Base-by-base conservation (phyloP, 1,140 invertebrate species). In the Plectrocnemia conspersa region DNA sequence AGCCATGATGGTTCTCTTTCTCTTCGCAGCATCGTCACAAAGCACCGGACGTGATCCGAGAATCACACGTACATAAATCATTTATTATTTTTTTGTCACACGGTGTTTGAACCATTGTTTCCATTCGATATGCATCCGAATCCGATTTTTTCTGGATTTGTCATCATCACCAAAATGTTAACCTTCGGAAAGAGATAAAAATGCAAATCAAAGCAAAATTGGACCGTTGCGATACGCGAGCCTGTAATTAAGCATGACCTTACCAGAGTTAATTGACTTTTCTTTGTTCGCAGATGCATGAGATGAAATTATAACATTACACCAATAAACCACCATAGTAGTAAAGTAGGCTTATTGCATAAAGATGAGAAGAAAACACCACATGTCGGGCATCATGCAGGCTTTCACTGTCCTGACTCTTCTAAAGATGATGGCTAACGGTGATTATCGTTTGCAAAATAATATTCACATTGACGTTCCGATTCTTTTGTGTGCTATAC, bases 371-470 rank as follows among this genome's bases (percentile, higher is more conserved):
- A 79, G 69, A 67, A 74, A 70, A 66, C 71, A 71, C 65, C 74
- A 75, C 65, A 67, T 81, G 68, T 76, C 79, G 70, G 82, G 69
- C 63, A 86, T 89, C 81, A 85, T 89, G 77, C 85, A 88, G 79
- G 83, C 85, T 70, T 87, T 89, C 65, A 88, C 86, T 67, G 83
- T 89, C 64, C 79, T 89, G 56, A 88, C 86, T 63, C 85, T 88
- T 70, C 77, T 89, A 59, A 85, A 86, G 66, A 88, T 89, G 82
- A 88, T 89, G 82, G 84, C 85, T 48, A 86, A 89, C 70, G 88
- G 88, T 89, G 77, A 77, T 74, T 72, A 27, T 2, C 11, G 23
- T 29, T n/a, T 29, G 6, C 27, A 29, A 29, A 5, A 3, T 41
- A 41, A 11, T 3, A 13, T 16, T 16, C 11, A 41, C 16, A 13